These are phyloP conservation scores for Druceiella hillmani DNA, from an alignment of 2,888 invertebrate species.

Conservation along the genomic window DNA sequence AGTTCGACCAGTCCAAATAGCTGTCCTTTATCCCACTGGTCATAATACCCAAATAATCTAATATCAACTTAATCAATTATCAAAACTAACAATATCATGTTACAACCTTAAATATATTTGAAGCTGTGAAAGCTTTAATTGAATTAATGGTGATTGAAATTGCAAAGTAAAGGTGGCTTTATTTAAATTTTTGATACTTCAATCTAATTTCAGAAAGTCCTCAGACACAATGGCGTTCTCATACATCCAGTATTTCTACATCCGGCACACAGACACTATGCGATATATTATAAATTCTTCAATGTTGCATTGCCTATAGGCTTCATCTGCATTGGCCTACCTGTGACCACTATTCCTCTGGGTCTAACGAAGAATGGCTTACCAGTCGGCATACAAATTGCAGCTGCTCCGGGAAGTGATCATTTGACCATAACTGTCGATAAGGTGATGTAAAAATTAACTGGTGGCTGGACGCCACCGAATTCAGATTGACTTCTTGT, in stretches of 20 bases:
- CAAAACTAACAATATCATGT: no score
- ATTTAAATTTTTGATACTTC: no score
- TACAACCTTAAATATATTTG: no score
- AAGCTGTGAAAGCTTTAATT: no score
- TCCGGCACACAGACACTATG: constrained; percentile 59
- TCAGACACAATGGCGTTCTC: constrained; percentile 64
- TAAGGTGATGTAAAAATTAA: constrained; percentile 71
- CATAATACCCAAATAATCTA: no score
- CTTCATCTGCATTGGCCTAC: constrained; percentile 77
- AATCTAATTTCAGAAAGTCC: constrained; percentile 51
- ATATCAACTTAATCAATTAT: no score
- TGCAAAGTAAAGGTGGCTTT: no score
- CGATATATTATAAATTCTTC: constrained; percentile 59
- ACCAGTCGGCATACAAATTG: constrained; percentile 67
- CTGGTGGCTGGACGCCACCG: constrained; percentile 83
- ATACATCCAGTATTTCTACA: constrained; percentile 63
- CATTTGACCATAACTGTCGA: constrained; percentile 77
- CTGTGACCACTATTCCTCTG: constrained; percentile 80
- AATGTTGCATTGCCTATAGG: constrained; percentile 75
- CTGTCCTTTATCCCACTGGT: no score
- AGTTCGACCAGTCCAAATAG: no score
- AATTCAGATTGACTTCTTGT: no score
- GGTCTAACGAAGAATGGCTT: constrained; percentile 66
- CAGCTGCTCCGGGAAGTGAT: constrained; percentile 64
- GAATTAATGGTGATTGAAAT: no score